These are phyloP conservation scores for Phalera bucephala DNA, from an alignment of 2,888 invertebrate species.

Conservation along the genomic window DNA sequence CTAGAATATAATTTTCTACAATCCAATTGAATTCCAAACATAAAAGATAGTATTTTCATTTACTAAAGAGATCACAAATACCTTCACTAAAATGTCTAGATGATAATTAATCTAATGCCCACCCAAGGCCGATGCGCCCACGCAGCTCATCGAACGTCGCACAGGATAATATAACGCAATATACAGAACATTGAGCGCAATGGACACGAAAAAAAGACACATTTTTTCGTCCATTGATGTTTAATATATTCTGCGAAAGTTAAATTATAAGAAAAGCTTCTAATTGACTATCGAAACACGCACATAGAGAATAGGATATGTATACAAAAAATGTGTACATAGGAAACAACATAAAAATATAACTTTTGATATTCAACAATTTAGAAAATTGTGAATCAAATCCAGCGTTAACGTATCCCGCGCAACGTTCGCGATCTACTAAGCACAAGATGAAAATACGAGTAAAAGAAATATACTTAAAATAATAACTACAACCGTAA, in stretches of 20 bases:
- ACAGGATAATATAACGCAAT: slow-evolving; percentile 13
- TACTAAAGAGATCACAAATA: slow-evolving; percentile 1
- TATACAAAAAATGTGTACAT: slow-evolving; percentile 2
- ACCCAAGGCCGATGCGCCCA: neutral
- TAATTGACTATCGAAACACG: too few relatives aligned
- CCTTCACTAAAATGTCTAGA: neutral
- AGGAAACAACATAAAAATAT: slow-evolving; percentile 1
- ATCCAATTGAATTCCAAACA: too few relatives aligned
- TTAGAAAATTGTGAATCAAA: slow-evolving; percentile 4
- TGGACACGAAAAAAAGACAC: slow-evolving; percentile 13
- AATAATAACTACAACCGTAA: slow-evolving; percentile 49
- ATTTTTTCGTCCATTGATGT: slow-evolving; percentile 19
- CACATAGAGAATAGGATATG: too few relatives aligned
- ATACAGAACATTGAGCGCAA: slow-evolving; percentile 10
- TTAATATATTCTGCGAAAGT: slow-evolving; percentile 9
- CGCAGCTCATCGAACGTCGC: slow-evolving; percentile 12
- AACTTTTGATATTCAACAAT: neutral
- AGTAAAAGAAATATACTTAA: slow-evolving; percentile 41
- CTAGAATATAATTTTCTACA: too few relatives aligned
- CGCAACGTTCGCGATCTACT: slow-evolving; percentile 41
- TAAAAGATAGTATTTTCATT: slow-evolving; percentile 11
- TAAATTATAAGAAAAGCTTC: neutral
- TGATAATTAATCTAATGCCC: neutral
- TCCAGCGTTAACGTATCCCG: slow-evolving; percentile 29
- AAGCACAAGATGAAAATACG: slow-evolving; percentile 24